Evolutionary conservation across 2,797 vertebrate species (phyloP), one percentile per base, ranked within the genome.

Genomic region (Thaleichthys pacificus): DNA sequence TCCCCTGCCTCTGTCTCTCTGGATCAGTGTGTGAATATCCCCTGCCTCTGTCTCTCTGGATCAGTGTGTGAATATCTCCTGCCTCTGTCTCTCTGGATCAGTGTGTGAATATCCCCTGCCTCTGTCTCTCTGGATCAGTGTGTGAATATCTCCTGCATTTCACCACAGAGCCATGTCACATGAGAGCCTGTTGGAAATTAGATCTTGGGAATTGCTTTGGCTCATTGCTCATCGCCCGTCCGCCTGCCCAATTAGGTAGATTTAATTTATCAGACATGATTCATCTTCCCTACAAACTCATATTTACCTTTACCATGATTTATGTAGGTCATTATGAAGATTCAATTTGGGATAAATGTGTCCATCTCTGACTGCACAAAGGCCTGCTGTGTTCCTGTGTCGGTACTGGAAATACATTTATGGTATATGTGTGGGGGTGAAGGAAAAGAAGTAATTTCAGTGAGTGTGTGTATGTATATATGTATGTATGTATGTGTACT

Each of bases 281-380:
- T 86, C 77, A 87, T 83, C 72, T 79, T 61, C 67, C 71, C 26
- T 65, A 74, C 76, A 86, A 83, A 88, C 82, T 83, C 78, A 77
- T 82, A 85, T 91, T 88, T 86, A 85, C 76, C 80, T 80, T 77
- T 60, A 42, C 71, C 70, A 64, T 91, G 89, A 92, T 92, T 82
- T 86, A 91, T 90, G 80, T 58, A 51, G 70, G 75, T 86, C 81
- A 68, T 90, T 91, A 88, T 65, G 72, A 56, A 84, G 78, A 91
- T 90, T 89, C 30, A 65, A 90, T 88, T 82, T 80, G 68, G 56
- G 76, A 74, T 72, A 19, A 85, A 82, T 78, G 77, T 85, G 83
- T 89, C 80, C 12, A 47, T 71, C 57, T 76, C 57, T 76, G 88
- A 54, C 51, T 19, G 51, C 66, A 83, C 78, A 69, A 77, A 73